phyloP scores from a whole-genome alignment of 1,140 invertebrate genomes.

The Diorhabda carinulata region DNA sequence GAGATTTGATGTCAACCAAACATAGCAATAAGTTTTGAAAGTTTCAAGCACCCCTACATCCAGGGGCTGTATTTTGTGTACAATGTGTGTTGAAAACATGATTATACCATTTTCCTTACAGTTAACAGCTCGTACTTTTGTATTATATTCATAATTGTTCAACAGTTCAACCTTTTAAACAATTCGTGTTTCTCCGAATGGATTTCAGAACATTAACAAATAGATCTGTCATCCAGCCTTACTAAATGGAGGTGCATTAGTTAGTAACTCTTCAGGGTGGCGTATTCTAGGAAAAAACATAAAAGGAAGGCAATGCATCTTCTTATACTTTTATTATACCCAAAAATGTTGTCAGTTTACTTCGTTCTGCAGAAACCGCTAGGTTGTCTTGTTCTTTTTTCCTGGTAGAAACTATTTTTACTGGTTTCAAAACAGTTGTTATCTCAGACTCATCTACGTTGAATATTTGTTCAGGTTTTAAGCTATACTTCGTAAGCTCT shows the following conservation, averaged over 20 bases:
- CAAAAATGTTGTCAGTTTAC: slow-evolving; percentile 20
- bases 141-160: too few relatives aligned
- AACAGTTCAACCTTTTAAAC: too few relatives aligned
- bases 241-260: neutral
- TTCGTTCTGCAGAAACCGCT: slow-evolving; percentile 49
- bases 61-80: too few relatives aligned
- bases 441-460: slow-evolving; percentile 17
- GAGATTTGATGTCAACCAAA: too few relatives aligned
- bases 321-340: slow-evolving; percentile 5
- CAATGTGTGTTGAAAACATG: too few relatives aligned
- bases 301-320: slow-evolving; percentile 1
- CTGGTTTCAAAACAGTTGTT: neutral
- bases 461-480: slow-evolving; percentile 13
- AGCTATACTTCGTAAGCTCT: slow-evolving; percentile 6
- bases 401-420: slow-evolving; percentile 5
- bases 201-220: too few relatives aligned
- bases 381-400: slow-evolving; percentile 45
- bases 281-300: neutral
- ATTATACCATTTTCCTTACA: too few relatives aligned
- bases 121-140: too few relatives aligned
- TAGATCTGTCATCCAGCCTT: neutral
- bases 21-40: too few relatives aligned
- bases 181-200: too few relatives aligned
- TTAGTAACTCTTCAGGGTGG: neutral
- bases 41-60: too few relatives aligned